Evolutionary conservation across 2,797 vertebrate genomes (phyloP).

Genomic region (Garrulus glandarius): DNA sequence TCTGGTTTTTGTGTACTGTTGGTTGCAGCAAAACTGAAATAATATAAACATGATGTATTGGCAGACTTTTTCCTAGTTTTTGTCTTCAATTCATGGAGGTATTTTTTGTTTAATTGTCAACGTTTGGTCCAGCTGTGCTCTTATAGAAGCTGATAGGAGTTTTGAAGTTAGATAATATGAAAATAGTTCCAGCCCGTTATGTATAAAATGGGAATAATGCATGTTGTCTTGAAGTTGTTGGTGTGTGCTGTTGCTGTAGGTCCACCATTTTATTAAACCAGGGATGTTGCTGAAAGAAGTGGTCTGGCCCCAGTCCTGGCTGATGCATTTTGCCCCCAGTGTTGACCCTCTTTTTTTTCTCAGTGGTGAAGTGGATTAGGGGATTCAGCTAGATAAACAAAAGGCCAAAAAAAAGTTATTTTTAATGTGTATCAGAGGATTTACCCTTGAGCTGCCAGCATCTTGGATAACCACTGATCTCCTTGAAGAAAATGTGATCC

Average conservation of each 20-base stretch:
- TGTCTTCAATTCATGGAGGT: fast-evolving
- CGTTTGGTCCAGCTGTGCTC: not conserved
- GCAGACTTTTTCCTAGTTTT: not conserved
- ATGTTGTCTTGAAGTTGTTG: not conserved
- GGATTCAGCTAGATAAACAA: not conserved
- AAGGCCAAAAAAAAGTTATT: not conserved
- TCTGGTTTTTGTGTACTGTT: not conserved
- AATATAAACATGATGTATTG: not conserved
- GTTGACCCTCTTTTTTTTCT: not conserved
- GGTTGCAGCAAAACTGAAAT: not conserved
- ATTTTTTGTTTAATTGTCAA: not conserved
- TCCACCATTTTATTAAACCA: not conserved
- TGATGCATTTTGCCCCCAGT: not conserved
- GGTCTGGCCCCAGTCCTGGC: not conserved
- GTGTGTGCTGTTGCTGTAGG: not conserved
- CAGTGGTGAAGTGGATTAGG: not conserved
- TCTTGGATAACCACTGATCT: not conserved
- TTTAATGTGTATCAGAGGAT: not conserved
- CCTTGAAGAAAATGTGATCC: not conserved
- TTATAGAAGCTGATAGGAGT: not conserved
- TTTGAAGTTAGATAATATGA: not conserved
- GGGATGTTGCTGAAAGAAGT: not conserved
- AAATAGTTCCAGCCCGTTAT: not conserved
- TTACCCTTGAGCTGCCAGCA: not conserved
- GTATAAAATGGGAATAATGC: not conserved